Percentiles rank a stretch among this genome's conserved stretches.
Conservation (phyloP, 2,888 invertebrate species). For the Sclerodermus sp. region DNA sequence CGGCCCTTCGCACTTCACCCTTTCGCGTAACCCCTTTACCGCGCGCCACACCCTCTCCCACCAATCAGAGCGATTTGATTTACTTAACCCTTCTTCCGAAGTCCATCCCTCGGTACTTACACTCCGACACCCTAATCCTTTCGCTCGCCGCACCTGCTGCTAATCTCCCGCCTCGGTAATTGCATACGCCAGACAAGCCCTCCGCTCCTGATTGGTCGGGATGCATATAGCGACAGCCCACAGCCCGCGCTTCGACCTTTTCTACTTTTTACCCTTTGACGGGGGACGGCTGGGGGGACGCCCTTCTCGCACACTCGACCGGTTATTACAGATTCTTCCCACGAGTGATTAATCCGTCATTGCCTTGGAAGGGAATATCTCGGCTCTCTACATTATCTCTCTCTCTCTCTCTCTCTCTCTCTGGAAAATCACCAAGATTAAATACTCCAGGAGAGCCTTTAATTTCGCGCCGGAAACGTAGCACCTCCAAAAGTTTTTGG, state of each 20-base stretch:
- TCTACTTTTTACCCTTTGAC: slow-evolving; percentile 37
- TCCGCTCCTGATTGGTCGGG: slow-evolving; percentile 40
- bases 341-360: too few relatives aligned
- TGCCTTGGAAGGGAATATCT: too few relatives aligned
- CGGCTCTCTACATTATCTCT: too few relatives aligned
- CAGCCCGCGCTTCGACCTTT: too few relatives aligned
- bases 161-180: slow-evolving; percentile 39
- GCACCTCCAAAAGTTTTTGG: slow-evolving; percentile 28
- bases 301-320: too few relatives aligned
- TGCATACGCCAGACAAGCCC: slow-evolving; percentile 39
- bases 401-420: too few relatives aligned
- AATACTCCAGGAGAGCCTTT: not conserved
- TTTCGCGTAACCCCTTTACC: slow-evolving; percentile 24
- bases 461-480: not conserved
- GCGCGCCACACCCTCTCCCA: slow-evolving; percentile 24
- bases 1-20: slow-evolving; percentile 8
- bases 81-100: slow-evolving; percentile 44
- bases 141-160: slow-evolving; percentile 43
- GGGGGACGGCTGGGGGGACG: too few relatives aligned
- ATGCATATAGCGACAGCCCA: slow-evolving; percentile 25
- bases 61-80: slow-evolving; percentile 46
- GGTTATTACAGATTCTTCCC: too few relatives aligned
- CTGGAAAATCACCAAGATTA: too few relatives aligned
- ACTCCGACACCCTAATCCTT: slow-evolving; percentile 28
- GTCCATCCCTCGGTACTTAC: slow-evolving; percentile 7